Base-by-base conservation (phyloP, 2,888 invertebrate genomes). In the Drosophila anomalata region DNA sequence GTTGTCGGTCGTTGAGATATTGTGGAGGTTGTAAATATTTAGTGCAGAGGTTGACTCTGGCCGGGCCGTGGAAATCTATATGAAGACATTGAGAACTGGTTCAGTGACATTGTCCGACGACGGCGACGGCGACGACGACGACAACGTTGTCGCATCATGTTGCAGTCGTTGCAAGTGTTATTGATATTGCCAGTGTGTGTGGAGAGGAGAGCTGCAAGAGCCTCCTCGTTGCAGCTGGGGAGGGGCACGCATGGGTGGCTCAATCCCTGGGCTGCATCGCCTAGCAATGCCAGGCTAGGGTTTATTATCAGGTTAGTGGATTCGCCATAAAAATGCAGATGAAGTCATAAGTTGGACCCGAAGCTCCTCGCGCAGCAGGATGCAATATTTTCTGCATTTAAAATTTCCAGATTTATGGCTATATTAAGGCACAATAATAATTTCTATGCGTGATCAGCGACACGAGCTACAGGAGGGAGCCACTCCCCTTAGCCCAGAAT, bases 71-170 rank as follows among this genome's bases (percentile, higher is more conserved):
- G 75, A 82, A 87, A 75, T 75, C 73, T 77, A 76, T 80, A 88
- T 84, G 77, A 88, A 89, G 87, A 87, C 88, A 89, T 88, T 89
- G 88, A 85, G 81, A 89, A 88, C 88, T 89, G 88, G 88, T 88
- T 88, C 89, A 85, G 80, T 85, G 82, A 87, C 87, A 89, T 89
- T 89, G 88, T 76, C 82, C 71, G 51, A 44, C 65, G 46, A 66
- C 79, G 76, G 47, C 51, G 48, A 31, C 50, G 14, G 14, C 14
- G 51, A 44, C 65, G 55, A 42, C 52, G 53, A 50, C 72, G 52
- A 53, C 55, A 57, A 57, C 57, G 73, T 70, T 83, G 88, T 79
- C 87, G 84, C 84, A 85, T 85, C 87, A 87, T 87, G 81, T 88
- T 88, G 88, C 84, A 85, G 57, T 75, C 70, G 59, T 72, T 69